phyloP scores from a whole-genome alignment of 2,113 vertebrate species.

The Myotis yumanensis region DNA sequence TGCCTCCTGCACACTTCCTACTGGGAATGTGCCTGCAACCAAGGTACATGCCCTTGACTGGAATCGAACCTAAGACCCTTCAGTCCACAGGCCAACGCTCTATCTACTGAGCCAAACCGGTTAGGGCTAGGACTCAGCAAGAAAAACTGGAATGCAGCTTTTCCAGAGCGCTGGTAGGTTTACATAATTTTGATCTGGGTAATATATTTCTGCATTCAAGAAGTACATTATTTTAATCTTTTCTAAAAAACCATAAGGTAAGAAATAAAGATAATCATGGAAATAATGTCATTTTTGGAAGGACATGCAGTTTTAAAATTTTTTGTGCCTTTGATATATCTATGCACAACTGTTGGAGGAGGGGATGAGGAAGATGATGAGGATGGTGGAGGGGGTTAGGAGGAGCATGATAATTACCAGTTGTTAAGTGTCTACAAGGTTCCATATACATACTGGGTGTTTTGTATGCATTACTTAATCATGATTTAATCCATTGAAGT shows the following conservation, averaged over 20 bases:
- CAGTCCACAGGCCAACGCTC: too few species aligned
- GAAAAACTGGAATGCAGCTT: neutral
- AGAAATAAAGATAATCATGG: constrained; percentile 39
- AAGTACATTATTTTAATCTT: constrained; percentile 38
- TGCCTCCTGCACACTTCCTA: too few species aligned
- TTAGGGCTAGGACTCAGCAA: neutral
- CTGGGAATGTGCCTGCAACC: too few species aligned
- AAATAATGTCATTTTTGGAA: constrained; percentile 19
- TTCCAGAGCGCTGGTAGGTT: neutral
- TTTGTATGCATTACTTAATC: neutral
- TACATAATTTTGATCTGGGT: neutral
- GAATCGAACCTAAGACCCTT: too few species aligned
- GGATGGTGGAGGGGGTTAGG: neutral
- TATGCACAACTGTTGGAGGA: neutral
- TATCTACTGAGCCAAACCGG: too few species aligned
- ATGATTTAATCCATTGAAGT: constrained; percentile 23
- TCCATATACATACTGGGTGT: neutral
- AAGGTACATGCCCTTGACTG: too few species aligned
- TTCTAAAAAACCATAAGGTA: neutral
- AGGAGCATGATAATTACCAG: neutral
- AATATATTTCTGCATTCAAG: constrained; percentile 9
- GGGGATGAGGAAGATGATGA: neutral
- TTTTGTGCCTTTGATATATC: neutral
- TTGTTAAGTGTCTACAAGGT: neutral
- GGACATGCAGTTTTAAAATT: constrained; percentile 1